Conservation (phyloP, 2,888 invertebrate species). For the Bombylius discolor region DNA sequence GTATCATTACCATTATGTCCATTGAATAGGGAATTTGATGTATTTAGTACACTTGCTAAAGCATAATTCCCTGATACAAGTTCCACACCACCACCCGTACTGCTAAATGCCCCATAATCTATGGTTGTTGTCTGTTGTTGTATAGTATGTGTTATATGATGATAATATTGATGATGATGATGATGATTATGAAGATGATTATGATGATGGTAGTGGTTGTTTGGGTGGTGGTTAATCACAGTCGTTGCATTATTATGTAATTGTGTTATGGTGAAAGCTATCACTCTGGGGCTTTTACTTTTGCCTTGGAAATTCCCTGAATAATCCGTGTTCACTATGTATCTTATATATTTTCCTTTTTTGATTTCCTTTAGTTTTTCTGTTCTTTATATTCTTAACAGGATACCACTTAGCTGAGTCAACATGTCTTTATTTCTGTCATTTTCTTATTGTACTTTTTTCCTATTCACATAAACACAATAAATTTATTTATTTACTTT, state of each 20-base stretch:
- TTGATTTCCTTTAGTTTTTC: not conserved
- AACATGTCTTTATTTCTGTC: not conserved
- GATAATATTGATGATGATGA: too few relatives aligned
- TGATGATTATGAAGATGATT: not conserved
- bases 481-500: too few relatives aligned
- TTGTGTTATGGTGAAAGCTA: constrained; percentile 21
- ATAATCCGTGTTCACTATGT: constrained; percentile 13
- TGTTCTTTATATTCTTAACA: not conserved
- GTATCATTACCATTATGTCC: constrained; percentile 3
- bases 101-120: constrained; percentile 1
- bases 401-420: not conserved
- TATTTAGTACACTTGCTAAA: constrained; percentile 16
- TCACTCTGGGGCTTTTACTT: constrained; percentile 16
- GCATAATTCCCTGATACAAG: constrained; percentile 16
- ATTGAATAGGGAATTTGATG: constrained; percentile 16
- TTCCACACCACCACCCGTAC: constrained; percentile 15
- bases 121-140: constrained; percentile 4
- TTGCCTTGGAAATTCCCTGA: constrained; percentile 11
- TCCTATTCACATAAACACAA: too few relatives aligned
- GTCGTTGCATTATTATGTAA: constrained; percentile 21
- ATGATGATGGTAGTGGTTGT: not conserved
- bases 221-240: constrained; percentile 19
- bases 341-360: not conserved
- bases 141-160: not conserved
- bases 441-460: too few relatives aligned